phyloP scores from a whole-genome alignment of 2,888 invertebrate genomes.

The Ypsolopha scabrella region DNA sequence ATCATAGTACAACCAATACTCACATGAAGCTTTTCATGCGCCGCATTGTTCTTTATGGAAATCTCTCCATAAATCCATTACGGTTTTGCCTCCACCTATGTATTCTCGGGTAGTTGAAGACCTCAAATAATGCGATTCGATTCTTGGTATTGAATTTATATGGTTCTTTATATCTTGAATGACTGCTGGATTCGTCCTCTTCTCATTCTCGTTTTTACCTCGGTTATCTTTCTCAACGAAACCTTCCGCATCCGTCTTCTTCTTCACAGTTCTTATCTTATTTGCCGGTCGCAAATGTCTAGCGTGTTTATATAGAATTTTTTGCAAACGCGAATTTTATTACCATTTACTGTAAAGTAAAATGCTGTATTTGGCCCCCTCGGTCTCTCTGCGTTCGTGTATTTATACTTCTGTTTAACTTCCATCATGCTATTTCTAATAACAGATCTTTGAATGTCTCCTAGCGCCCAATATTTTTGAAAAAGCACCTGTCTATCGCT shows the following conservation, averaged over 20 bases:
- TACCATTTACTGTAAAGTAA: no score
- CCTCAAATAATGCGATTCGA: conserved; percentile 12
- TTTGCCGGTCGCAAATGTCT: background rate
- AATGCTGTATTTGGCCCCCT: no score
- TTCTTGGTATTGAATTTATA: conserved; percentile 10
- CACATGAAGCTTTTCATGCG: conserved; percentile 4
- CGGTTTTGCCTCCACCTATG: conserved; percentile 10
- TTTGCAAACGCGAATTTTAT: no score
- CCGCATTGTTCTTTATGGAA: conserved; percentile 11
- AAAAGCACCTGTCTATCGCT: no score
- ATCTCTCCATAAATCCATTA: conserved; percentile 11
- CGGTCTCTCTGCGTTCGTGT: no score
- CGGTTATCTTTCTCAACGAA: conserved; percentile 1
- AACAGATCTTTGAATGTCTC: no score
- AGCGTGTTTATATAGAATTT: no score
- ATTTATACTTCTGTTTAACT: no score
- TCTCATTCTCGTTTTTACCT: background rate
- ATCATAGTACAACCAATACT: conserved; percentile 10
- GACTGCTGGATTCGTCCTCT: background rate
- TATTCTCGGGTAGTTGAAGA: conserved; percentile 9
- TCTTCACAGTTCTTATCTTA: conserved; percentile 2
- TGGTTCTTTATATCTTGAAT: conserved; percentile 3
- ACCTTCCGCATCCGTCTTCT: background rate
- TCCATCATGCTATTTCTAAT: no score
- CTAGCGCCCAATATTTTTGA: no score